Base-by-base conservation (phyloP, 2,113 vertebrate genomes). In the Seriola dumerili region DNA sequence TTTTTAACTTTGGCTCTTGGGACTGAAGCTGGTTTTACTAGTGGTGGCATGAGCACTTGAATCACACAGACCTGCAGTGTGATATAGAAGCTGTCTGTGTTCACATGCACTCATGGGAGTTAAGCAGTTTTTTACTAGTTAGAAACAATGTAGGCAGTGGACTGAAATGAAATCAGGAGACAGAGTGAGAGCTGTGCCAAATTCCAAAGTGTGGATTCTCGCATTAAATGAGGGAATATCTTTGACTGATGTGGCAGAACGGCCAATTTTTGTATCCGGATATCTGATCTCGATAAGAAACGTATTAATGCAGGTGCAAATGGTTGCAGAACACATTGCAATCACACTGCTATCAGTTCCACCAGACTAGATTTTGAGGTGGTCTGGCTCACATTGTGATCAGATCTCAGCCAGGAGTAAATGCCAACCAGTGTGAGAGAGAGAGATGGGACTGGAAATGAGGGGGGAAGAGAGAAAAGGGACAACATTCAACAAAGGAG, bases 101-200 rank as follows among this genome's bases (percentile, higher is more conserved):
- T 81, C 76, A 82, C 70, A 57, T 66, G 46, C 46, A 48, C 61
- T 72, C 32, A 19, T 5, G 55, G 25, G 13, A 38, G 52, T 13
- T 16, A 29, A 36, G 42, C 61, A 72, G 13, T 72, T 57, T 11
- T 58, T 6, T 67, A 4, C 16, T 29, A 68, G 6, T 21, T 34
- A 36, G 17, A 52, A 52, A 34, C 17, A 36, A 36, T 34, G 4
- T 66, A 66, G 71, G 23, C 63, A 40, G 12, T 21, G 32, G 23
- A n/a, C 7, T 46, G 57, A 57, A 54, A 29, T 78, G 36, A 58
- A 67, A 38, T 65, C n/a, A 64, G 38, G 12, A 55, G 5, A 62
- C 17, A 59, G 46, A 44, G 19, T 8, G 19, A 75, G n/a, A 44
- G 29, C 25, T 23, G 42, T 76, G 76, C 44, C 61, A 52, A 61